Conservation (phyloP, 2,113 vertebrate genomes). For the Periophthalmodon schlosseri region DNA sequence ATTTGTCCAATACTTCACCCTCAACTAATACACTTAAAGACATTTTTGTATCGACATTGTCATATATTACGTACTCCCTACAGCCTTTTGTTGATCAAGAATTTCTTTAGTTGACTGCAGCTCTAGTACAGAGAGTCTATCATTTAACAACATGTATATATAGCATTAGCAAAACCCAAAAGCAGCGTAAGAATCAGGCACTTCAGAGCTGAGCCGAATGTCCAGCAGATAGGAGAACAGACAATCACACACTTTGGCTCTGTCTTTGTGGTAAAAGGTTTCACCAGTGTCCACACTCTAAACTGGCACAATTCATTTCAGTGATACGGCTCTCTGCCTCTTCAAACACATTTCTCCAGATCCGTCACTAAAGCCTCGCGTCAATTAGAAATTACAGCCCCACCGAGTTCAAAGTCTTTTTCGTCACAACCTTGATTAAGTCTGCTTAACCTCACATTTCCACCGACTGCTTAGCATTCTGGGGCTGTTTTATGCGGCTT, state of each 20-base stretch:
- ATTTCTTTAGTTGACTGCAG: not conserved
- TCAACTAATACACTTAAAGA: no score
- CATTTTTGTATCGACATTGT: no score
- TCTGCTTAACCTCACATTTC: slow-evolving; percentile 78
- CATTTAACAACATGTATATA: not conserved
- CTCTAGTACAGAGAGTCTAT: not conserved
- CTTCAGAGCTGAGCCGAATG: slow-evolving; percentile 29
- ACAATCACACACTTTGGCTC: slow-evolving; percentile 54
- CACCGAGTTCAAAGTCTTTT: slow-evolving; percentile 76
- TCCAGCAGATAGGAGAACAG: slow-evolving; percentile 68
- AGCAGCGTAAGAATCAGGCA: slow-evolving; percentile 57
- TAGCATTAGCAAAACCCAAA: slow-evolving; percentile 83
- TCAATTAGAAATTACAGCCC: slow-evolving; percentile 77
- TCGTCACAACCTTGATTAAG: slow-evolving; percentile 77
- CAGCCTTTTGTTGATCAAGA: no score
- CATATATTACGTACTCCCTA: no score
- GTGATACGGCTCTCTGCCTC: slow-evolving; percentile 35
- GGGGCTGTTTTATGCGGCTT: slow-evolving; percentile 81
- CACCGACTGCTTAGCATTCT: slow-evolving; percentile 80
- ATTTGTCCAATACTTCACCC: no score
- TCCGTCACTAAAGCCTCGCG: slow-evolving; percentile 68
- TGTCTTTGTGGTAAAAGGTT: slow-evolving; percentile 11
- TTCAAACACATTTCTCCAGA: slow-evolving; percentile 76
- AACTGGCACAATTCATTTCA: slow-evolving; percentile 46
- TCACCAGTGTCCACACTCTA: slow-evolving; percentile 31